phyloP scores from a whole-genome alignment of 2,113 vertebrate species.

The Taurulus bubalis region DNA sequence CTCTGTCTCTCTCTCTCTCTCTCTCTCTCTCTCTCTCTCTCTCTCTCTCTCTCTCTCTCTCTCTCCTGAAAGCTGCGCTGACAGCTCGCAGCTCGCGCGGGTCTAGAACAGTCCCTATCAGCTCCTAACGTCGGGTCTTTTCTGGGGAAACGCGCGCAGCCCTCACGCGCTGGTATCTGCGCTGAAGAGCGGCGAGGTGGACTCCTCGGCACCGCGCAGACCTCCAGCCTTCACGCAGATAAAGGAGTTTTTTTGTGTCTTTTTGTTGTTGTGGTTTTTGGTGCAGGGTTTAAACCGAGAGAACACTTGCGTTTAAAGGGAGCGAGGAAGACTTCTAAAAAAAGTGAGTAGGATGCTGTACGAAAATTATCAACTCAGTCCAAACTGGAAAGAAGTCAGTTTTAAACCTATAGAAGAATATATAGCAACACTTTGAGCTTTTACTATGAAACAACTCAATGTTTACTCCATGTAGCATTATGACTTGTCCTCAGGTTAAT shows the following conservation, averaged over 20 bases:
- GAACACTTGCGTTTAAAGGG: background rate
- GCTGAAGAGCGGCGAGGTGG: background rate
- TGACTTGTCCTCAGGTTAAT: too few species aligned
- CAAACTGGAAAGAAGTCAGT: background rate
- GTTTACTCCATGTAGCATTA: background rate
- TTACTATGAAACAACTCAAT: background rate
- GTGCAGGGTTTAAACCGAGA: background rate
- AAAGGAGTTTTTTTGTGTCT: background rate
- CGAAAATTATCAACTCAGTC: background rate
- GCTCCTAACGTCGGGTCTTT: background rate
- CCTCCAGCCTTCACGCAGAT: background rate
- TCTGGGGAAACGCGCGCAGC: slow-evolving; percentile 17
- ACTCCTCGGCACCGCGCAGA: background rate
- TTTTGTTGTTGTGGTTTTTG: background rate
- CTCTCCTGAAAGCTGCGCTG: slow-evolving; percentile 1
- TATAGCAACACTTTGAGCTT: too few species aligned
- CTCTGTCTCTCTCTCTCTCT: background rate
- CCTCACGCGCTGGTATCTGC: slow-evolving; percentile 12
- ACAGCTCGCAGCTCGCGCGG: slow-evolving; percentile 44
- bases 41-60: slow-evolving; percentile 1
- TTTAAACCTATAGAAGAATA: background rate
- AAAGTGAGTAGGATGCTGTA: slow-evolving; percentile 43
- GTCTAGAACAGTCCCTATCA: too few species aligned
- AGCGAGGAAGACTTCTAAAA: slow-evolving; percentile 7
- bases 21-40: background rate